Conservation (phyloP, 2,888 invertebrate species). For the Nymphalis polychloros region DNA sequence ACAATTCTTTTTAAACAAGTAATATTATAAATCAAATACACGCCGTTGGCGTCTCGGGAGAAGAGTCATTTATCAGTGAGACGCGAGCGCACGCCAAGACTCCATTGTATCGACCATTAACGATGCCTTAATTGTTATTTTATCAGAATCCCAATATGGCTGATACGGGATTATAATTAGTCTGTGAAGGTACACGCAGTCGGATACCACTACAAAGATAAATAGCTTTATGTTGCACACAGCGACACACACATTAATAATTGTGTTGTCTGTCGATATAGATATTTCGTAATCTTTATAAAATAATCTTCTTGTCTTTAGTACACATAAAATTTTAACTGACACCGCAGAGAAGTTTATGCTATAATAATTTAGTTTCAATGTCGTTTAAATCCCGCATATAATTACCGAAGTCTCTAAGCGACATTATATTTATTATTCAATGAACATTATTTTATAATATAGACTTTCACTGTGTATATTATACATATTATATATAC, state of each 20-base stretch:
- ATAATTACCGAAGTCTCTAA: no score
- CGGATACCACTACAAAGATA: slow-evolving; percentile 38
- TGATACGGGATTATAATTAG: slow-evolving; percentile 69
- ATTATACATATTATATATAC: no score
- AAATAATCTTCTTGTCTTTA: not conserved
- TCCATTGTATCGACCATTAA: slow-evolving; percentile 72
- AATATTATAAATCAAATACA: slow-evolving; percentile 79
- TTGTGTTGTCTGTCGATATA: slow-evolving; percentile 22
- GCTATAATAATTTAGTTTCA: not conserved
- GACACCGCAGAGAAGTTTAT: slow-evolving; percentile 3
- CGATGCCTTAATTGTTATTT: slow-evolving; percentile 78
- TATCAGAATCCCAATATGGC: slow-evolving; percentile 75
- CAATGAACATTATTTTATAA: no score
- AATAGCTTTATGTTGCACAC: slow-evolving; percentile 30
- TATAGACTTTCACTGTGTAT: no score
- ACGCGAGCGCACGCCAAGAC: slow-evolving; percentile 61
- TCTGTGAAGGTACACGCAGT: slow-evolving; percentile 44
- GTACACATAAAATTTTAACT: slow-evolving; percentile 1
- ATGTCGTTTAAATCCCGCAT: not conserved
- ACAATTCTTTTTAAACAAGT: slow-evolving; percentile 72
- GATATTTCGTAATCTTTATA: slow-evolving; percentile 7
- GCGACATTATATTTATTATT: no score
- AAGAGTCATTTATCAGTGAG: slow-evolving; percentile 73
- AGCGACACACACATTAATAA: slow-evolving; percentile 29
- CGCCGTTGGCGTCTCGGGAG: slow-evolving; percentile 67